phyloP scores from a whole-genome alignment of 2,888 invertebrate species.

The Aporophyla nigra region DNA sequence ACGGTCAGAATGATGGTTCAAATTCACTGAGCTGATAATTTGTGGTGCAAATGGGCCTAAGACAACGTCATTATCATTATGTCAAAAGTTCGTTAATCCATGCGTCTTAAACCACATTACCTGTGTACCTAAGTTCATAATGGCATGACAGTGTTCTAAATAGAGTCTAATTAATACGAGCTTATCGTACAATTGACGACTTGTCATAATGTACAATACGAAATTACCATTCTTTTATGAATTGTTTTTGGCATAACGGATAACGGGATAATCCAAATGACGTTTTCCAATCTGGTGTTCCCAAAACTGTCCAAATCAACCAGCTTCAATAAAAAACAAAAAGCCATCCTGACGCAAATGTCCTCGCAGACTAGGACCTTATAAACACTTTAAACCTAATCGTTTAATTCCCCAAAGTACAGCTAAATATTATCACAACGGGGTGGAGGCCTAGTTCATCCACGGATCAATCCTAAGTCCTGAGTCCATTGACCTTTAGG shows the following conservation, averaged over 20 bases:
- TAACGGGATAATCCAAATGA: too few species aligned
- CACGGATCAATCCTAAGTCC: slow-evolving; percentile 43
- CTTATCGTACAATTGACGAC: background rate
- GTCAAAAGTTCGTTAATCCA: background rate
- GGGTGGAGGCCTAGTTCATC: slow-evolving; percentile 27
- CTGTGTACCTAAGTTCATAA: background rate
- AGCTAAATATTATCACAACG: slow-evolving; percentile 24
- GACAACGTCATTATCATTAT: background rate
- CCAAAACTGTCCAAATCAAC: background rate
- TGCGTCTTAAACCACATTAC: background rate
- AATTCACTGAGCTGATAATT: background rate
- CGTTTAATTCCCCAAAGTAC: background rate
- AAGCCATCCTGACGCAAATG: background rate
- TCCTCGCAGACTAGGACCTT: too few species aligned
- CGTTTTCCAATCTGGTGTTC: background rate
- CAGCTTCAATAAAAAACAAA: background rate
- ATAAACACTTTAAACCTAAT: background rate
- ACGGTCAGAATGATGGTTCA: background rate
- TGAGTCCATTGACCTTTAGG: slow-evolving; percentile 48
- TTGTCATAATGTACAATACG: background rate
- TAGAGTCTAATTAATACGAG: too few species aligned
- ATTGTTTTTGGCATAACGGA: background rate
- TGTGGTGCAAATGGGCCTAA: background rate
- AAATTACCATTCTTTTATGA: background rate
- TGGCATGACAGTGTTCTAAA: too few species aligned